Evolutionary conservation across 2,888 invertebrate species (phyloP).

Genomic region (Scelioninae gen. 2): DNA sequence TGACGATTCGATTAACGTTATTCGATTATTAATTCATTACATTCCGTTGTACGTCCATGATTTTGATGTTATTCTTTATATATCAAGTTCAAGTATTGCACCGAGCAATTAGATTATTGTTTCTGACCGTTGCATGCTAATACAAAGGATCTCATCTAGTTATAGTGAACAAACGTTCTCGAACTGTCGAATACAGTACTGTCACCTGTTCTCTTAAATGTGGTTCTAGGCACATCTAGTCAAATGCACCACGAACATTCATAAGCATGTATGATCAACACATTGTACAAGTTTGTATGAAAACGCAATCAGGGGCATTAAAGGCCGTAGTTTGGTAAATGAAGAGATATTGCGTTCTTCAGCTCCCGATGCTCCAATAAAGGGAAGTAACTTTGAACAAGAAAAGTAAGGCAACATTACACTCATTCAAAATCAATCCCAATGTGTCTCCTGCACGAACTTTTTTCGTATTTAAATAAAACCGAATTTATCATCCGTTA

Average conservation of each 20-base stretch:
- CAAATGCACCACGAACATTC: conserved; percentile 49
- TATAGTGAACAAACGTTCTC: conserved; percentile 48
- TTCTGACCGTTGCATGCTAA: conserved; percentile 45
- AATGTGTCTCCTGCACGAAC: no score
- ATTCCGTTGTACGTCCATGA: conserved; percentile 1
- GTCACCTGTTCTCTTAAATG: conserved; percentile 53
- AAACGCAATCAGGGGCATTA: conserved; percentile 5
- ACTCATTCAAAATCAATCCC: no score
- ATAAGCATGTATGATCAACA: conserved; percentile 26
- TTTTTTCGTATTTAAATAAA: no score
- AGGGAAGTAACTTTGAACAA: no score
- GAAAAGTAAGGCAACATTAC: no score
- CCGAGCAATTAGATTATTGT: conserved; percentile 38
- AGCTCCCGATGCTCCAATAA: no score
- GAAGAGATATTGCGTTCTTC: no score
- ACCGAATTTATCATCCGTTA: no score
- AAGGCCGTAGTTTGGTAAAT: no score
- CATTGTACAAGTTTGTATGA: conserved; percentile 7
- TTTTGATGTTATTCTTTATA: conserved; percentile 7
- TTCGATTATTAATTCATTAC: neutral
- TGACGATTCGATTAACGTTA: no score
- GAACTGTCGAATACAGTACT: conserved; percentile 50
- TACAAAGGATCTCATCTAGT: conserved; percentile 51
- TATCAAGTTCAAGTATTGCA: conserved; percentile 25
- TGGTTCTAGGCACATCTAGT: conserved; percentile 40